Conservation (phyloP, 2,797 vertebrate genomes). For the Pangasius djambal region DNA sequence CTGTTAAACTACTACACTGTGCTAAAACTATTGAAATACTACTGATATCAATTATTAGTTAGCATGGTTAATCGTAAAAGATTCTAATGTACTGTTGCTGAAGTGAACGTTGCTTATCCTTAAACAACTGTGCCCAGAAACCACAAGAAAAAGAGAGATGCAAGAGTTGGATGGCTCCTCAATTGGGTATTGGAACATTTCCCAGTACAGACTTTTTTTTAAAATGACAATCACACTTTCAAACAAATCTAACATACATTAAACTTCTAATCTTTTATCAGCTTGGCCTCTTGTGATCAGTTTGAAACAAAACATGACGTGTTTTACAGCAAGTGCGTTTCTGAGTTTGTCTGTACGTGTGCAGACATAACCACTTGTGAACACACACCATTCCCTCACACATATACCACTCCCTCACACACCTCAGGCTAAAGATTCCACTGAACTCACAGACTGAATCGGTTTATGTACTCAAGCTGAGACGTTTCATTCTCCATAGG, state of each 20-base stretch:
- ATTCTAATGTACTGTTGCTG: not conserved
- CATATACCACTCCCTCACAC: conserved; percentile 10
- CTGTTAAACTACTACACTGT: not conserved
- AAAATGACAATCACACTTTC: not conserved
- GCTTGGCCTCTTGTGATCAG: not conserved
- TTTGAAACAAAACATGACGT: not conserved
- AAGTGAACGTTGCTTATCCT: not conserved
- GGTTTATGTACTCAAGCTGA: not conserved
- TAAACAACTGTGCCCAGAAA: not conserved
- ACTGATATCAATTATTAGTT: not conserved
- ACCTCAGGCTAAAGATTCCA: conserved; percentile 15
- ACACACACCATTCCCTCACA: not conserved
- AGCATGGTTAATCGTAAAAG: not conserved
- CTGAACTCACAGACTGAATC: not conserved
- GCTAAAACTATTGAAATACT: not conserved
- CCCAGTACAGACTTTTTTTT: not conserved
- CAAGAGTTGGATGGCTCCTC: not conserved
- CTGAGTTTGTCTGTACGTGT: conserved; percentile 22
- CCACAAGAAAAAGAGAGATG: not conserved
- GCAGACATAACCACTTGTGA: conserved; percentile 4
- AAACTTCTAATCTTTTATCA: not conserved
- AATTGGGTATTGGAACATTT: not conserved
- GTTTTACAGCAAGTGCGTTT: conserved; percentile 3
- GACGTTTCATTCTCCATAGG: not conserved
- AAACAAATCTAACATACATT: not conserved